Base-by-base conservation (phyloP, 2,888 invertebrate species). In the Rotaria socialis region DNA sequence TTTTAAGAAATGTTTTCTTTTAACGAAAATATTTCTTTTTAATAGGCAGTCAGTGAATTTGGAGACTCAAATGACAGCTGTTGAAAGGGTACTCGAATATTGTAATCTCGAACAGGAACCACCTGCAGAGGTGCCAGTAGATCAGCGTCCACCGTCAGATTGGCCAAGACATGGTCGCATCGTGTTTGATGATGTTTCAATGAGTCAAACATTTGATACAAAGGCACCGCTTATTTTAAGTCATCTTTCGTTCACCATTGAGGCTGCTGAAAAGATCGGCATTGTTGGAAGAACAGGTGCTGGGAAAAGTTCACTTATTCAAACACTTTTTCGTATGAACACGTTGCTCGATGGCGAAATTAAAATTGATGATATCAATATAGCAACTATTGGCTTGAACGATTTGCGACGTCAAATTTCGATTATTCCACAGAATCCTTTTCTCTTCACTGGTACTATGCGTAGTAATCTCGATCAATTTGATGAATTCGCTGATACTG, bases 61-160 rank as follows among this genome's bases (percentile, higher is more conserved):
- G 56, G 92, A 93, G 89, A 92, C 80, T 47, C 43, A 80, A 16
- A 92, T 92, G 92, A 91, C 92, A n/a, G 91, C 87, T 7, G 96
- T 97, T 0, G 97, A 97, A 91, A 93, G 96, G 85, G 93, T 96
- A 4, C 90, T 94, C 43, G 94, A 95, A 89, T 96, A 95, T 90
- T 94, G 94, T 0, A 92, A 94, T n/a, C 91, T 93, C 35, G 93
- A 93, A 41, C 93, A 94, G 0, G 88, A 89, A 16, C 88, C 89
- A 7, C 89, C 90, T n/a, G 88, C 89, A 56, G 89, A 89, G 85
- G 90, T 91, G 5, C 90, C 91, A 0, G 6, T 10, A 22, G 86
- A 88, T 35, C 88, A 88, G n/a, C 43, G 6, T 5, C 47, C 80
- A 24, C 24, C 43, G 24, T 19, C 80, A 19, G 19, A n/a, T 24